phyloP scores from a whole-genome alignment of 2,888 invertebrate species.

The Chrysolina haemoptera region DNA sequence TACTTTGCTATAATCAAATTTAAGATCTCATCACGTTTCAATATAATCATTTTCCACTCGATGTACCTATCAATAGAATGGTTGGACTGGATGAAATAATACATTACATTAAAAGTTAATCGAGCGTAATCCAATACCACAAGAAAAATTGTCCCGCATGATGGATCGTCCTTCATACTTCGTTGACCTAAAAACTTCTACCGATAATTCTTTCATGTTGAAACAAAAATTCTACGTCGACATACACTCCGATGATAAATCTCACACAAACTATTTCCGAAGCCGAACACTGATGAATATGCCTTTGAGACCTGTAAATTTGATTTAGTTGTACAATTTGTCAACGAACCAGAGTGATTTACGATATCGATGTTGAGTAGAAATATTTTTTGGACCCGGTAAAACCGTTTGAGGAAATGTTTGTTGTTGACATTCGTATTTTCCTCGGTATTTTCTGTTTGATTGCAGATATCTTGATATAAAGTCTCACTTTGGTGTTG shows the following conservation, averaged over 20 bases:
- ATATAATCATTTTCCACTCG: neutral
- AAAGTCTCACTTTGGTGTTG: too few relatives aligned
- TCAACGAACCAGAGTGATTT: constrained; percentile 49
- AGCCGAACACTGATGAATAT: constrained; percentile 44
- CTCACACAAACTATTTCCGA: neutral
- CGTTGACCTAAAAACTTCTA: neutral
- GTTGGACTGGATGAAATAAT: neutral
- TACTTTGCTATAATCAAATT: too few relatives aligned
- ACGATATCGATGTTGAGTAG: constrained; percentile 5
- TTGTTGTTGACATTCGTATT: neutral
- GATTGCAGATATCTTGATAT: too few relatives aligned
- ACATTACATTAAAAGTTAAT: constrained; percentile 2
- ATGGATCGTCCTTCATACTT: constrained; percentile 3
- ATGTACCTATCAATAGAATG: neutral
- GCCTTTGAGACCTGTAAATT: constrained; percentile 47
- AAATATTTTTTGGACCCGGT: neutral
- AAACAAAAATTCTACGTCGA: constrained; percentile 11
- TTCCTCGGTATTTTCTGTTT: too few relatives aligned
- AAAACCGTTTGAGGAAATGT: neutral
- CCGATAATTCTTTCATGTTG: constrained; percentile 5
- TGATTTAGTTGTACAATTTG: constrained; percentile 53
- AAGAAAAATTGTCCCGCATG: neutral
- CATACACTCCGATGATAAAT: constrained; percentile 5
- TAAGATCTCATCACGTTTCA: neutral
- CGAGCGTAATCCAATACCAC: neutral